Evolutionary conservation across 1,140 invertebrate genomes (phyloP), one percentile per base, ranked within the genome.

Genomic region (Homalodisca vitripennis): DNA sequence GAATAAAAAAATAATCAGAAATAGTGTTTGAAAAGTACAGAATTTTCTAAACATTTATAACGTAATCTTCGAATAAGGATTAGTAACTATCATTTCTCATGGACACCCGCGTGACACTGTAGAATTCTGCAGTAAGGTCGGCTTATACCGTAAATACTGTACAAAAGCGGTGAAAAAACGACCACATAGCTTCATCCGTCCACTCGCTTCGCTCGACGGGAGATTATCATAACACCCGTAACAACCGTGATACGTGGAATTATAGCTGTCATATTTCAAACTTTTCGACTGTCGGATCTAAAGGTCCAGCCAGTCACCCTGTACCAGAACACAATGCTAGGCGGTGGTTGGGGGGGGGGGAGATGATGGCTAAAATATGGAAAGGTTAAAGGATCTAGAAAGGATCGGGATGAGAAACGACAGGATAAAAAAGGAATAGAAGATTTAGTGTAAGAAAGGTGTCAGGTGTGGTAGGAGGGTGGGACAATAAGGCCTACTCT

Each of bases 341-440:
- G 34, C 34, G 17, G 34, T 14, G n/a, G 48, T 20, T 10, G 6
- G 27, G 55, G 24, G 10, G 55, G 26, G n/a, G 55, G 2, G 22
- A 30, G 2, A 60, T 60, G 55, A 60, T 60, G 55, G 55, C 55
- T 60, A 60, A 60, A 60, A 60, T 60, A 60, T 60, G 55, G 55
- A 60, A 60, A 60, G 55, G 55, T 60, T 60, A 60, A 60, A 60
- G 10, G 14, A 24, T 60, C 24, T 26, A 27, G 55, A 60, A 60
- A 22, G 55, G 24, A 60, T 22, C 55, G 48, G 6, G 55, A 22
- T 24, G 55, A 24, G 55, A 41, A 41, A 41, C 13, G 48, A 53
- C 48, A 53, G 48, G 22, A n/a, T 12, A 60, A 60, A 60, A 60
- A 60, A 60, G 3, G 55, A 60, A 60, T 60, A 60, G 48, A 53